Percentiles rank a stretch among this genome's conserved stretches.
Conservation (phyloP, 2,888 invertebrate species). For the Ophion ellenae region DNA sequence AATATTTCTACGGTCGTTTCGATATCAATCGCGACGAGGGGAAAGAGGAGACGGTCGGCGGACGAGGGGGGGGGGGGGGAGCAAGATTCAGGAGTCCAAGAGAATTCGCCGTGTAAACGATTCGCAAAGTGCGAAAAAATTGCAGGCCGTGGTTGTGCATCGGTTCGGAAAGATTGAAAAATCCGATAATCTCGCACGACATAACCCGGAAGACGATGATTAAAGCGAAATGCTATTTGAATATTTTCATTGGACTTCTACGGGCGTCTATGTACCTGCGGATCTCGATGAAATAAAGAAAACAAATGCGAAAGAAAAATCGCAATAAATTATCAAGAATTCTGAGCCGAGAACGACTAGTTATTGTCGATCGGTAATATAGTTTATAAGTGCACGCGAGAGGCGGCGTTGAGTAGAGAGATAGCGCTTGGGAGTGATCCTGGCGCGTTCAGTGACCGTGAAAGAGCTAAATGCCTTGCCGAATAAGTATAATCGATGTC, state of each 20-base stretch:
- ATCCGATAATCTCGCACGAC: constrained; percentile 60
- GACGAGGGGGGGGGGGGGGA: neutral
- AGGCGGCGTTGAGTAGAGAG: constrained; percentile 11
- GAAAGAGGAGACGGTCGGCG: neutral
- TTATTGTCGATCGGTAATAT: constrained; percentile 49
- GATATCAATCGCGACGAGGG: constrained; percentile 22
- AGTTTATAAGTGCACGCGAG: constrained; percentile 38
- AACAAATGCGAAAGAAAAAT: constrained; percentile 12
- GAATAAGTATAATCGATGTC: constrained; percentile 59
- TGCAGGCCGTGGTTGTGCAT: constrained; percentile 52
- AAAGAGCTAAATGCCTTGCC: constrained; percentile 49
- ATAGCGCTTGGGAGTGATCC: constrained; percentile 36
- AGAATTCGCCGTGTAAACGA: constrained; percentile 42
- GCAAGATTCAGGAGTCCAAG: constrained; percentile 37
- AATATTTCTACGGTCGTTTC: constrained; percentile 4
- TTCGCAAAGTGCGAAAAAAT: constrained; percentile 44
- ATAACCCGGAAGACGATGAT: constrained; percentile 64
- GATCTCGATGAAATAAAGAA: constrained; percentile 16
- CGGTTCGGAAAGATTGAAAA: constrained; percentile 64
- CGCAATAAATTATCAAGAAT: constrained; percentile 42
- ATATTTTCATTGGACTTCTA: constrained; percentile 16
- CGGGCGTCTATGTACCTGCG: neutral
- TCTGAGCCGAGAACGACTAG: constrained; percentile 47
- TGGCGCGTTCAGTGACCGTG: constrained; percentile 55
- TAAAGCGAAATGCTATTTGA: constrained; percentile 53